Evolutionary conservation across 2,797 vertebrate species (phyloP).

Genomic region (Myripristis murdjan): DNA sequence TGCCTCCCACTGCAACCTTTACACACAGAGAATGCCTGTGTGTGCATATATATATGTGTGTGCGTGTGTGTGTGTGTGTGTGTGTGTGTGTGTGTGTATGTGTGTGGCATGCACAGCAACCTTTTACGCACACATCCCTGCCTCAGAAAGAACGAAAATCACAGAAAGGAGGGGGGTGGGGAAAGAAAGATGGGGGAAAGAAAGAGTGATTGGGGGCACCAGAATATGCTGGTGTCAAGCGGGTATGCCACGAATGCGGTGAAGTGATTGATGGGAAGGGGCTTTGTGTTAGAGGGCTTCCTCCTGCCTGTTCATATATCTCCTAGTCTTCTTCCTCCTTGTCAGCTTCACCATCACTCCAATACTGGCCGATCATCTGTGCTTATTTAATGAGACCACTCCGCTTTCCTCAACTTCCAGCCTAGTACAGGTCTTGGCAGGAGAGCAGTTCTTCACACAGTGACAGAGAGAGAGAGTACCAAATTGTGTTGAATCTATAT

Average conservation of each 20-base stretch:
- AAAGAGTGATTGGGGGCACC: conserved; percentile 46
- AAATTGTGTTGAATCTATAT: conserved; percentile 27
- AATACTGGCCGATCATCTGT: too few species aligned
- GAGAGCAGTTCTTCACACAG: conserved; percentile 25
- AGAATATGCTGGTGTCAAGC: conserved; percentile 63
- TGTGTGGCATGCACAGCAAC: conserved; percentile 64
- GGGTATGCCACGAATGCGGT: conserved; percentile 71
- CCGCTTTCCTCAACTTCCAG: conserved; percentile 25
- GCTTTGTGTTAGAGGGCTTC: conserved; percentile 51
- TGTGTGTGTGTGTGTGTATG: too few species aligned
- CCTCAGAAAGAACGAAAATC: conserved; percentile 50
- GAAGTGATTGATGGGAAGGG: conserved; percentile 68
- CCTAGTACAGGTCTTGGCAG: conserved; percentile 28
- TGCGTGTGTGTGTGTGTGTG: conserved; percentile 57
- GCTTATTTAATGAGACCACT: conserved; percentile 17
- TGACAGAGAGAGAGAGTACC: conserved; percentile 16
- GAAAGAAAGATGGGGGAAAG: conserved; percentile 1
- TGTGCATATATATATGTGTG: conserved; percentile 20
- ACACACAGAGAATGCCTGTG: conserved; percentile 70
- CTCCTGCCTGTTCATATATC: not conserved
- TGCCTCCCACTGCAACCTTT: conserved; percentile 78
- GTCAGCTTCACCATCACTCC: conserved; percentile 42
- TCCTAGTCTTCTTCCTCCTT: conserved; percentile 11
- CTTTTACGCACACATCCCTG: conserved; percentile 58
- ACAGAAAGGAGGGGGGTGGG: conserved; percentile 18